Conservation (phyloP, 2,888 invertebrate species). For the Eucera pruinosa region DNA sequence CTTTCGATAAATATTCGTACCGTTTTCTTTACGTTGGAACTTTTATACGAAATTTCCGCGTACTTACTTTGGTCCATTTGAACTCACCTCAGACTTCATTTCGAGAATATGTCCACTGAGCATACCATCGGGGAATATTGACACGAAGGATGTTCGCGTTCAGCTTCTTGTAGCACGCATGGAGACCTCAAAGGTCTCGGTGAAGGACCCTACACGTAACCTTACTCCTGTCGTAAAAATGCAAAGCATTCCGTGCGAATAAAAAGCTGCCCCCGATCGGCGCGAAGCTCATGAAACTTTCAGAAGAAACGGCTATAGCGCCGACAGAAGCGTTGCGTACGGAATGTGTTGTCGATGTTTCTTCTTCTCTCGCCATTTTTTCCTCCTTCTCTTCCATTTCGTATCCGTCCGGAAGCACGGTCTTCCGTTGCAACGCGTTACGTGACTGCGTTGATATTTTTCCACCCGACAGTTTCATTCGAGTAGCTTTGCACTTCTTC, state of each 20-base stretch:
- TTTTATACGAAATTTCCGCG: not conserved
- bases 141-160: slow-evolving; percentile 35
- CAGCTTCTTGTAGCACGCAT: slow-evolving; percentile 44
- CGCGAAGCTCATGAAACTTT: slow-evolving; percentile 79
- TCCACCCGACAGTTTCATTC: slow-evolving; percentile 37
- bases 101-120: slow-evolving; percentile 31
- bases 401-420: slow-evolving; percentile 54
- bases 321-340: slow-evolving; percentile 65
- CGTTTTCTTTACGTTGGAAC: too few relatives aligned
- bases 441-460: slow-evolving; percentile 55
- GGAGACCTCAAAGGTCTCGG: slow-evolving; percentile 67
- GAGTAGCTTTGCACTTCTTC: slow-evolving; percentile 36
- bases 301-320: slow-evolving; percentile 69
- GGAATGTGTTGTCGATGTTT: slow-evolving; percentile 67
- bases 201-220: slow-evolving; percentile 67
- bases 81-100: slow-evolving; percentile 10
- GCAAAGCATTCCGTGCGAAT: slow-evolving; percentile 76
- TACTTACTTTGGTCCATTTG: not conserved
- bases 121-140: slow-evolving; percentile 42
- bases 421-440: slow-evolving; percentile 51
- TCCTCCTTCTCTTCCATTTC: slow-evolving; percentile 8
- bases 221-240: slow-evolving; percentile 77
- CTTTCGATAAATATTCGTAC: too few relatives aligned
- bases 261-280: slow-evolving; percentile 76
- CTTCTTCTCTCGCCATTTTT: slow-evolving; percentile 32